phyloP scores from a whole-genome alignment of 1,140 invertebrate genomes.

The Tetraneura akinire region DNA sequence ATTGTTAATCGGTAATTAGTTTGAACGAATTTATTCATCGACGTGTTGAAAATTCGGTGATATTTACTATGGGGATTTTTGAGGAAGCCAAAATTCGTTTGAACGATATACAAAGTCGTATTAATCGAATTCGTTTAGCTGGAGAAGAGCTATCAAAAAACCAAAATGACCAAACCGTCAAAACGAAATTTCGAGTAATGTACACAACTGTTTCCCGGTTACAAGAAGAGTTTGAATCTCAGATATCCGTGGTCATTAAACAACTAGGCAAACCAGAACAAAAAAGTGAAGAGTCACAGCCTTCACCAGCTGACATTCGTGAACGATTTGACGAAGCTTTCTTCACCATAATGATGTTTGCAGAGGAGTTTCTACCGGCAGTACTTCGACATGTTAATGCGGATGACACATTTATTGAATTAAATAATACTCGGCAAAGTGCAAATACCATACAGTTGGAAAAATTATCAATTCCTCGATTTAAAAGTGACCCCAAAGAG shows the following conservation, averaged over 20 bases:
- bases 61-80: not conserved
- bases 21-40: no score
- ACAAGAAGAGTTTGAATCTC: not conserved
- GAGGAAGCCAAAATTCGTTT: constrained; percentile 1
- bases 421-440: not conserved
- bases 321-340: not conserved
- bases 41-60: no score
- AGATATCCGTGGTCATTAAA: not conserved
- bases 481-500: not conserved
- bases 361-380: not conserved
- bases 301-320: not conserved
- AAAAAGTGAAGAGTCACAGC: not conserved
- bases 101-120: not conserved
- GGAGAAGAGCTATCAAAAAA: not conserved
- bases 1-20: no score
- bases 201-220: not conserved
- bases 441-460: not conserved
- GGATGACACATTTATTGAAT: not conserved
- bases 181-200: not conserved
- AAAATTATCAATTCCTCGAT: not conserved
- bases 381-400: not conserved
- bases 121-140: not conserved
- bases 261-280: not conserved
- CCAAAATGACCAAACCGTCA: not conserved
- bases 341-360: not conserved